phyloP scores from a whole-genome alignment of 2,797 vertebrate genomes.

The Sus cebifrons region DNA sequence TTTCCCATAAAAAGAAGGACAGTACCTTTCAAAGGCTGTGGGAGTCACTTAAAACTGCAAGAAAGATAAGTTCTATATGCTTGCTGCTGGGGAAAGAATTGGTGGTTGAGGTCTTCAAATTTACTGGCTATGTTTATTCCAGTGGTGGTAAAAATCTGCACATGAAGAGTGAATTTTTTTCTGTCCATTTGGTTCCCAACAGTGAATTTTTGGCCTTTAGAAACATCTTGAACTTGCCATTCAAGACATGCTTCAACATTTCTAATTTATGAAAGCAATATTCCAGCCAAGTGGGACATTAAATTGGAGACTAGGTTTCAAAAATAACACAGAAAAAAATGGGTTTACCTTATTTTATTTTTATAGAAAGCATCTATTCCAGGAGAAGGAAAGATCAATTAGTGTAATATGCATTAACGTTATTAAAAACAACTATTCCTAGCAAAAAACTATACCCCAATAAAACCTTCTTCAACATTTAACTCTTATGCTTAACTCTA shows the following conservation, averaged over 20 bases:
- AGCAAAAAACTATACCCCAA: slow-evolving; percentile 36
- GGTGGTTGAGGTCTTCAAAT: slow-evolving; percentile 15
- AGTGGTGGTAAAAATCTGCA: slow-evolving; percentile 25
- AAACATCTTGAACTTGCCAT: slow-evolving; percentile 14
- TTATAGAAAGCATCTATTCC: slow-evolving; percentile 49
- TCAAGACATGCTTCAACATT: slow-evolving; percentile 40
- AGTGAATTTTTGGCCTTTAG: slow-evolving; percentile 38
- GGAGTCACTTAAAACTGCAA: slow-evolving; percentile 22
- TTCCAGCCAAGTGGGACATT: not conserved
- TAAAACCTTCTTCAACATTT: slow-evolving; percentile 54
- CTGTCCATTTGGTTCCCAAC: not conserved
- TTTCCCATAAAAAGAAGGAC: slow-evolving; percentile 46
- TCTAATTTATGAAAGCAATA: slow-evolving; percentile 59
- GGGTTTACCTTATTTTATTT: slow-evolving; percentile 13
- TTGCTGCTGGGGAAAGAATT: slow-evolving; percentile 20
- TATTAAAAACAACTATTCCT: slow-evolving; percentile 52
- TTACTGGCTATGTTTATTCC: not conserved
- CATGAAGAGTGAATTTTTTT: slow-evolving; percentile 55
- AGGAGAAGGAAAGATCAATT: not conserved
- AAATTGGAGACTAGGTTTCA: slow-evolving; percentile 38
- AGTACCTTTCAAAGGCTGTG: not conserved
- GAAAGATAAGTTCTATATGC: not conserved
- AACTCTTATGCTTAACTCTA: slow-evolving; percentile 33
- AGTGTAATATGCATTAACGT: not conserved
- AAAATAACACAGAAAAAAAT: slow-evolving; percentile 19